Evolutionary conservation across 1,140 invertebrate genomes (phyloP).

Genomic region (Drosophila truncata): DNA sequence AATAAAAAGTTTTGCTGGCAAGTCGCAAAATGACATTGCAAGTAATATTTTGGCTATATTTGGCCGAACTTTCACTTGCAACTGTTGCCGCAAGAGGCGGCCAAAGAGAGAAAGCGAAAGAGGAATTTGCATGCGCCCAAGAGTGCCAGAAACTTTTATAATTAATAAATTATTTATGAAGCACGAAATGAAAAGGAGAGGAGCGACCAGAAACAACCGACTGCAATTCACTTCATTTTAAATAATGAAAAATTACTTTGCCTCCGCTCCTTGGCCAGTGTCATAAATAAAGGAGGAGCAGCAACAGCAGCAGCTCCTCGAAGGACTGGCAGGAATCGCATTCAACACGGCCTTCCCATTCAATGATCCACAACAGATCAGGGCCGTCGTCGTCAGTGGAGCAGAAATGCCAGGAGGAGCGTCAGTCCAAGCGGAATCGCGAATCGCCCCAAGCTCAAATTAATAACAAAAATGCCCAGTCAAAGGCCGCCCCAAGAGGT

Average conservation of each 20-base stretch:
- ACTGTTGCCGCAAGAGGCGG: conserved; percentile 62
- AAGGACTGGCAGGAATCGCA: conserved; percentile 23
- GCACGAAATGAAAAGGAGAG: conserved; percentile 69
- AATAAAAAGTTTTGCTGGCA: conserved; percentile 80
- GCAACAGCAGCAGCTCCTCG: conserved; percentile 12
- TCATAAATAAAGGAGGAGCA: conserved; percentile 75
- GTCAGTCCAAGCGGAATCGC: conserved; percentile 60
- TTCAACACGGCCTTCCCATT: conserved; percentile 38
- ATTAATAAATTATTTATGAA: conserved; percentile 84
- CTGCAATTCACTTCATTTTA: conserved; percentile 82
- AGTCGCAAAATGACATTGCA: conserved; percentile 77
- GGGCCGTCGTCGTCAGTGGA: conserved; percentile 15
- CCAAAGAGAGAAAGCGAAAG: neutral
- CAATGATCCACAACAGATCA: conserved; percentile 54
- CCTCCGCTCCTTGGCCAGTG: conserved; percentile 56
- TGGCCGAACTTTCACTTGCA: conserved; percentile 70
- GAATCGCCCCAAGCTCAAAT: conserved; percentile 49
- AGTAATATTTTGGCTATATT: conserved; percentile 74
- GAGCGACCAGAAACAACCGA: conserved; percentile 41
- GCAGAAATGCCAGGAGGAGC: conserved; percentile 42
- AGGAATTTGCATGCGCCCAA: conserved; percentile 68
- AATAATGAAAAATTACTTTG: conserved; percentile 83
- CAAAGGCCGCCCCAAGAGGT: conserved; percentile 3
- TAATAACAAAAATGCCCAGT: conserved; percentile 62
- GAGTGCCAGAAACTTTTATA: conserved; percentile 79